phyloP scores from a whole-genome alignment of 2,113 vertebrate genomes.

The Pelvicachromis taeniatus region DNA sequence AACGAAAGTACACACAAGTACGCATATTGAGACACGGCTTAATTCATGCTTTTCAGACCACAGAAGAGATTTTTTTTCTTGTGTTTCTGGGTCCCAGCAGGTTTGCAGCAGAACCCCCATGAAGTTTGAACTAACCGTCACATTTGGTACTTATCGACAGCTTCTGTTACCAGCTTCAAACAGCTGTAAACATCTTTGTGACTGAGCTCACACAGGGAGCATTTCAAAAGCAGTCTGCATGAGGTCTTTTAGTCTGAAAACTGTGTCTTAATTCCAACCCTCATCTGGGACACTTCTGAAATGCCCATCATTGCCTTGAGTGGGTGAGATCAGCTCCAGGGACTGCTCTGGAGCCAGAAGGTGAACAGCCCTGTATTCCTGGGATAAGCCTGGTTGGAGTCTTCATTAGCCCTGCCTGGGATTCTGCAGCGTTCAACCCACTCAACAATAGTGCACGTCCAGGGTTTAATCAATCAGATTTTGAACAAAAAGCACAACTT shows the following conservation, averaged over 20 bases:
- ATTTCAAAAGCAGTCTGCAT: not conserved
- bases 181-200: not conserved
- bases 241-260: not conserved
- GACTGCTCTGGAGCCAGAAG: too few species aligned
- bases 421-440: not conserved
- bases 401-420: too few species aligned
- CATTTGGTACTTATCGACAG: not conserved
- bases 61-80: not conserved
- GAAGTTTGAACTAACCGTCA: not conserved
- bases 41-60: not conserved
- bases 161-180: not conserved
- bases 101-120: not conserved
- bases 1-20: too few species aligned
- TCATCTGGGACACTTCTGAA: too few species aligned
- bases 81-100: not conserved
- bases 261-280: too few species aligned
- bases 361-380: too few species aligned
- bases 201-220: not conserved
- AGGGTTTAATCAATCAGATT: not conserved
- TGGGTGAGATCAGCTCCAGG: too few species aligned
- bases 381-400: too few species aligned
- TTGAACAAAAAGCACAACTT: not conserved
- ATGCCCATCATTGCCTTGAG: too few species aligned
- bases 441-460: not conserved
- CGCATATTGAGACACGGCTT: too few species aligned